These are phyloP conservation scores for Rhamnusium bicolor DNA, from an alignment of 2,888 invertebrate genomes.

Conservation along the genomic window DNA sequence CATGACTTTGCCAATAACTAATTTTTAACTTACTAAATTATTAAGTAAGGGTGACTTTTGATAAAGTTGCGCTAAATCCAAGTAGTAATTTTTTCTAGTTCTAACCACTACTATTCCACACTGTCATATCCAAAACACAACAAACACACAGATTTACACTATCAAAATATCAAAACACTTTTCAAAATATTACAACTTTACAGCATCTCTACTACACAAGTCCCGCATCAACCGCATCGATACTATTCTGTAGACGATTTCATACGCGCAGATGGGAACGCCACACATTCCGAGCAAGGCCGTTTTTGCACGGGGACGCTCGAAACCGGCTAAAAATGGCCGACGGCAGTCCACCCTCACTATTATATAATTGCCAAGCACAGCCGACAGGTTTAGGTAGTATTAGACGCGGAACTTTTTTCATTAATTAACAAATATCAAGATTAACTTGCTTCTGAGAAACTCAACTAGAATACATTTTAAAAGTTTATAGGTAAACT, in stretches of 20 bases:
- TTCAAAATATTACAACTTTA: slow-evolving; percentile 48
- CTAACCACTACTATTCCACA: slow-evolving; percentile 44
- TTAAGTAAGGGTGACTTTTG: slow-evolving; percentile 24
- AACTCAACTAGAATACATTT: not conserved
- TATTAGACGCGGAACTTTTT: not conserved
- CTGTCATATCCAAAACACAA: slow-evolving; percentile 47
- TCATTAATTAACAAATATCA: slow-evolving; percentile 2
- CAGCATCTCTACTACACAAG: slow-evolving; percentile 60
- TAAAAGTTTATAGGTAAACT: not conserved
- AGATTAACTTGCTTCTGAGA: not conserved
- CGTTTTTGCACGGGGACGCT: slow-evolving; percentile 42
- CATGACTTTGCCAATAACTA: slow-evolving; percentile 37
- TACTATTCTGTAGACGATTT: slow-evolving; percentile 54
- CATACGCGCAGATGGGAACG: slow-evolving; percentile 58
- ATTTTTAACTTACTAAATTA: slow-evolving; percentile 40
- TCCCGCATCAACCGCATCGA: slow-evolving; percentile 59
- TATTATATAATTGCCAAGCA: slow-evolving; percentile 47
- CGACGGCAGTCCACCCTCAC: slow-evolving; percentile 60
- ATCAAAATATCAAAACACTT: slow-evolving; percentile 43
- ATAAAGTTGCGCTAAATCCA: slow-evolving; percentile 28
- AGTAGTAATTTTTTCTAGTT: slow-evolving; percentile 21
- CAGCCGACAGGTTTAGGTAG: slow-evolving; percentile 7
- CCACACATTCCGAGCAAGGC: slow-evolving; percentile 52
- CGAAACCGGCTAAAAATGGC: slow-evolving; percentile 59
- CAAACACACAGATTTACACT: slow-evolving; percentile 49